phyloP scores from a whole-genome alignment of 2,888 invertebrate species.

The Xestoiulus laeticollis region DNA sequence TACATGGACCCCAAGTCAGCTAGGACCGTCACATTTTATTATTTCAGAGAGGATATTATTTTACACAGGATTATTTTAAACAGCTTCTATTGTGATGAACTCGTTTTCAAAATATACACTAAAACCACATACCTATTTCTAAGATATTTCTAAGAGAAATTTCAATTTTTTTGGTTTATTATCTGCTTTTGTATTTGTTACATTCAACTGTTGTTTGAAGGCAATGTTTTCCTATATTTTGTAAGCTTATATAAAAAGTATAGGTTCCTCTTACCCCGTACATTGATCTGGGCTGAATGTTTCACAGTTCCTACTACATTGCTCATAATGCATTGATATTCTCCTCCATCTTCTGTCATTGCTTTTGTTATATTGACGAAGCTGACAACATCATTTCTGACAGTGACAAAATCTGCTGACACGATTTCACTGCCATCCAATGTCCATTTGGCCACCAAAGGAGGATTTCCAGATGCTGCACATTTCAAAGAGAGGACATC shows the following conservation, averaged over 20 bases:
- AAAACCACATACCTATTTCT: no score
- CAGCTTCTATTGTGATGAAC: no score
- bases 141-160: not conserved
- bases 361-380: constrained; percentile 87
- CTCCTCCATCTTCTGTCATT: constrained; percentile 89
- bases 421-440: constrained; percentile 76
- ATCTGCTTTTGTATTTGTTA: not conserved
- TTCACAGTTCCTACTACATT: constrained; percentile 82
- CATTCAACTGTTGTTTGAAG: not conserved
- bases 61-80: no score
- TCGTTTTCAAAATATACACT: not conserved
- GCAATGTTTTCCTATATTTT: not conserved
- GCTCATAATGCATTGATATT: constrained; percentile 84
- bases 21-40: no score
- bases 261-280: constrained; percentile 70
- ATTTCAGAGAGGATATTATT: no score
- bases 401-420: constrained; percentile 77
- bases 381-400: constrained; percentile 82
- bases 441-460: constrained; percentile 90
- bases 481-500: constrained; percentile 91
- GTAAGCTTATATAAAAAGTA: not conserved
- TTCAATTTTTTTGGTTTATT: constrained; percentile 1
- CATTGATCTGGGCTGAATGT: constrained; percentile 86
- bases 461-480: constrained; percentile 93
- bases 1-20: no score